These are phyloP conservation scores for Sula dactylatra DNA, from an alignment of 2,113 vertebrate species.

Conservation along the genomic window DNA sequence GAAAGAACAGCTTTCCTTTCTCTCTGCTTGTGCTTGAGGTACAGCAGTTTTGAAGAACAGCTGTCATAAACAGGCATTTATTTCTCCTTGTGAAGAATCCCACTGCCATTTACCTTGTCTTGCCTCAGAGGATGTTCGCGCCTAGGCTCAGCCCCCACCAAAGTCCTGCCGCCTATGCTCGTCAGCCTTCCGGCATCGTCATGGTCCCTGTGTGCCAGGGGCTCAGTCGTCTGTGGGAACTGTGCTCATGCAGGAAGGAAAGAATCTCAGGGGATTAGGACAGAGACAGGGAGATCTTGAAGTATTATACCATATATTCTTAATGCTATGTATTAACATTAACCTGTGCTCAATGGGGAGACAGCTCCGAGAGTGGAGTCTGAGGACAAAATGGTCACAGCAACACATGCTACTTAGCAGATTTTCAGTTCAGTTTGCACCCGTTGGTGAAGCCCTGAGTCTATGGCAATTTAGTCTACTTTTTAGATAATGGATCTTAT, in stretches of 20 bases:
- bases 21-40: background rate
- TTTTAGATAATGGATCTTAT: background rate
- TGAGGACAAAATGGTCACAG: background rate
- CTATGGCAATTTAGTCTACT: background rate
- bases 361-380: fast-evolving
- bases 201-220: background rate
- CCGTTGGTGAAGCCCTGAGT: background rate
- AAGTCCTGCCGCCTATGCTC: background rate
- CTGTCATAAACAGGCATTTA: background rate
- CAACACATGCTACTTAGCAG: background rate
- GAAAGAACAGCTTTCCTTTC: background rate
- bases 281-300: background rate
- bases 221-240: background rate
- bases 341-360: background rate
- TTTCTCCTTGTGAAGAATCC: background rate
- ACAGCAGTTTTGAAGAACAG: background rate
- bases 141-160: background rate
- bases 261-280: background rate
- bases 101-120: background rate
- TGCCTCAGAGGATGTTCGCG: background rate
- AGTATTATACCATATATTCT: background rate
- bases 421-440: background rate
- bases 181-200: background rate
- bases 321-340: background rate
- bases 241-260: background rate